Percentiles rank a stretch among this genome's conserved stretches.
Conservation (phyloP, 1,140 invertebrate genomes). For the Aphaenogaster floridana region DNA sequence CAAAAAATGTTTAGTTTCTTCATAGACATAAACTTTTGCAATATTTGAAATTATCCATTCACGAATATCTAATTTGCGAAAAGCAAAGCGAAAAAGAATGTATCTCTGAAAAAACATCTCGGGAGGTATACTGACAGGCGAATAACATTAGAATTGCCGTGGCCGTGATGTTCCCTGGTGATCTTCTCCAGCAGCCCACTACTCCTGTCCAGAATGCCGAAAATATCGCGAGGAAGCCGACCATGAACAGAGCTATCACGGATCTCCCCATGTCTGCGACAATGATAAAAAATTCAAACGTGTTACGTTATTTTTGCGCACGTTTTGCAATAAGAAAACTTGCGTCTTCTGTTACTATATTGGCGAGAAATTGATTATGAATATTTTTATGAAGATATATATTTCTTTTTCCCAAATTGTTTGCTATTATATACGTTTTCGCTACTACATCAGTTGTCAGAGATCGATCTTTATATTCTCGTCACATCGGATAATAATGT, state of each 20-base stretch:
- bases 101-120: constrained; percentile 16
- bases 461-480: constrained; percentile 22
- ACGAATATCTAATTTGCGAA: background rate
- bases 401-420: background rate
- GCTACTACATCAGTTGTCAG: background rate
- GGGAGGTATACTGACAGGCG: constrained; percentile 90
- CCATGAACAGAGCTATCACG: constrained; percentile 96
- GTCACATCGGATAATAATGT: background rate
- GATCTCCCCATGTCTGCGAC: constrained; percentile 95
- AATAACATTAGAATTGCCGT: constrained; percentile 97
- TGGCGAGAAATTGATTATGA: background rate
- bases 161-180: constrained; percentile 96
- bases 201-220: constrained; percentile 97
- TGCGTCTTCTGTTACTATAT: background rate
- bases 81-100: background rate
- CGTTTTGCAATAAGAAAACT: background rate
- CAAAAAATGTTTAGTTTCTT: background rate
- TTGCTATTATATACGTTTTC: background rate
- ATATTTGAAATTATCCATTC: background rate
- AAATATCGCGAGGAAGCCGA: constrained; percentile 95
- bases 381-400: constrained; percentile 3
- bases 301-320: background rate
- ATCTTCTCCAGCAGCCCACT: constrained; percentile 96
- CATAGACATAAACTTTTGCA: background rate
- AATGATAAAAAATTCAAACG: background rate